A percentile compares a stretch with the other conserved stretches of the same genome.
These are phyloP conservation scores for Eulemur mongoz DNA, from an alignment of 2,797 vertebrate species.

Conservation along the genomic window DNA sequence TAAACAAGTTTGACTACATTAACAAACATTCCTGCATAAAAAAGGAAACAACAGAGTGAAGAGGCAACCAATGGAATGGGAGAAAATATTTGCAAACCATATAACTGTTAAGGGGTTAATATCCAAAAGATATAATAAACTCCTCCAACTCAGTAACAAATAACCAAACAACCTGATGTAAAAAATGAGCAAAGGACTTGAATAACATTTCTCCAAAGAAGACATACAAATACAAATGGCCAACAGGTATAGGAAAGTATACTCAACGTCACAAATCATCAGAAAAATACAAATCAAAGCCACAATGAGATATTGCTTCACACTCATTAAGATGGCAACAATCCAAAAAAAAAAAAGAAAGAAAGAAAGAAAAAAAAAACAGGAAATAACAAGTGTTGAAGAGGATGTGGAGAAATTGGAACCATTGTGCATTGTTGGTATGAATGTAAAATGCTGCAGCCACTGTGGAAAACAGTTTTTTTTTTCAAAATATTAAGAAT, in stretches of 20 bases:
- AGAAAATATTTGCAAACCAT: not conserved
- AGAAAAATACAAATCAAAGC: not conserved
- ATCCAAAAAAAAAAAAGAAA: not conserved
- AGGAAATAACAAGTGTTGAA: not conserved
- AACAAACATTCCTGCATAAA: not conserved
- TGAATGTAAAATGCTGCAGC: not conserved
- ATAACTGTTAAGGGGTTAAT: not conserved
- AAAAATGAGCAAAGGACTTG: not conserved
- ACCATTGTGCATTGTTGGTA: not conserved
- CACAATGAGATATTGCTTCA: not conserved
- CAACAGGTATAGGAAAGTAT: not conserved
- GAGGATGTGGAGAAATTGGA: not conserved
- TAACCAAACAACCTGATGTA: not conserved
- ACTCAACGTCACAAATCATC: not conserved
- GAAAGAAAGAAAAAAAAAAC: not conserved
- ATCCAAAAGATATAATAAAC: not conserved
- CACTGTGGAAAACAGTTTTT: not conserved
- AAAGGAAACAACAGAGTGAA: not conserved
- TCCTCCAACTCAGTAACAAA: not conserved
- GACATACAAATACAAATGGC: not conserved
- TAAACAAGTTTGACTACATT: not conserved
- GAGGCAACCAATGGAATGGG: not conserved
- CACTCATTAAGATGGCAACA: not conserved
- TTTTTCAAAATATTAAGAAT: not conserved
- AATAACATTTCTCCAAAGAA: not conserved